Evolutionary conservation across 2,888 invertebrate species (phyloP), one percentile per base, ranked within the genome.

Genomic region (Allygus modestus): DNA sequence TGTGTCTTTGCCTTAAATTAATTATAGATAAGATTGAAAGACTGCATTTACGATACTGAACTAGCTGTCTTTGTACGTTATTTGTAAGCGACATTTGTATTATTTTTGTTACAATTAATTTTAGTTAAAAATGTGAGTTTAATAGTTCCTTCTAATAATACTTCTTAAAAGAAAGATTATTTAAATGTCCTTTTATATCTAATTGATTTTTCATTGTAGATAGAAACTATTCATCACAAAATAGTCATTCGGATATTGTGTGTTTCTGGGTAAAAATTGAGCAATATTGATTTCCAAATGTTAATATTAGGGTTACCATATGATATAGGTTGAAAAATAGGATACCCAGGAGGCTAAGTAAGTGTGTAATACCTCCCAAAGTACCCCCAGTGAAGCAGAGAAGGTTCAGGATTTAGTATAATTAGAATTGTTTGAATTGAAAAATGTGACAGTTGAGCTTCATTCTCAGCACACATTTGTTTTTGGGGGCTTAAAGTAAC

Each of bases 21-120:
- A 54, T 54, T 12, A 65, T 65, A 65, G 4, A 58, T n/a, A n/a
- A 9, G 58, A 23, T 58, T 20, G 58, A 20, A 65, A 65, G 65
- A 65, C 65, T 65, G 65, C 65, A 65, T 65, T 65, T 65, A 31
- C 0, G 9, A 65, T 65, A 65, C 65, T 65, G 31, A 15, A 65
- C 65, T 58, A 23, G 9, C 20, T 65, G 58, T 58, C 58, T 28
- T 65, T 65, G 15, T 31, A 65, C 12, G 15, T 58, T 65, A 31
- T 65, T 23, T 65, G 4, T 65, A 54, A 23, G 54, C 2, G 54
- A 54, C 7, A 5, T 23, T 54, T 5, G n/a, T 15, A 65, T 65
- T 9, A 23, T 20, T 58, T 28, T 31, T 65, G 28, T 65, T 28
- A 28, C 28, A 65, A 28, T 65, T 65, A 11, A 23, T 23, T 1